Conservation (phyloP, 2,113 vertebrate species). For the Cryptomyrus ogoouensis region DNA sequence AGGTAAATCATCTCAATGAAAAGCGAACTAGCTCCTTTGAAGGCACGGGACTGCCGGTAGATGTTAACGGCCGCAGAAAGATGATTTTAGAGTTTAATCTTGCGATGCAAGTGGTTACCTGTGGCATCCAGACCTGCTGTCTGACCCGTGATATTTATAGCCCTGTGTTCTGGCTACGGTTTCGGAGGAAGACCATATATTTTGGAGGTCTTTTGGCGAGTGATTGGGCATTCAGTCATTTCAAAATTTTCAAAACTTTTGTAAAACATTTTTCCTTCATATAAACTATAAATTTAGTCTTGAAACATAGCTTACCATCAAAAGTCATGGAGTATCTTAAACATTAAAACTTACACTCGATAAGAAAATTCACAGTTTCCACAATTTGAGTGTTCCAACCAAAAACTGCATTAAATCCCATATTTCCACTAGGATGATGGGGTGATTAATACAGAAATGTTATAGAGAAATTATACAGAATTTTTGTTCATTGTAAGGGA, state of each 20-base stretch:
- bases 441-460: background rate
- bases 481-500: constrained; percentile 14
- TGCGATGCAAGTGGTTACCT: background rate
- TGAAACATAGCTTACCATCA: background rate
- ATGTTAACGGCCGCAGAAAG: background rate
- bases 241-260: background rate
- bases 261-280: background rate
- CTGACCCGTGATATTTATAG: background rate
- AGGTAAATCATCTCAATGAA: background rate
- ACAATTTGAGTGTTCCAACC: background rate
- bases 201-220: background rate
- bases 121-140: background rate
- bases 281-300: background rate
- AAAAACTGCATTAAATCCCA: background rate
- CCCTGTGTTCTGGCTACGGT: background rate
- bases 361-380: background rate
- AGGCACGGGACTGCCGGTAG: background rate
- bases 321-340: background rate
- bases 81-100: background rate
- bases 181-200: background rate
- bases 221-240: background rate
- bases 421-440: background rate
- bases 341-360: background rate
- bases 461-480: background rate
- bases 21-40: background rate